Percentiles rank a stretch among this genome's conserved stretches.
Conservation (phyloP, 2,113 vertebrate genomes). For the Podiceps cristatus region DNA sequence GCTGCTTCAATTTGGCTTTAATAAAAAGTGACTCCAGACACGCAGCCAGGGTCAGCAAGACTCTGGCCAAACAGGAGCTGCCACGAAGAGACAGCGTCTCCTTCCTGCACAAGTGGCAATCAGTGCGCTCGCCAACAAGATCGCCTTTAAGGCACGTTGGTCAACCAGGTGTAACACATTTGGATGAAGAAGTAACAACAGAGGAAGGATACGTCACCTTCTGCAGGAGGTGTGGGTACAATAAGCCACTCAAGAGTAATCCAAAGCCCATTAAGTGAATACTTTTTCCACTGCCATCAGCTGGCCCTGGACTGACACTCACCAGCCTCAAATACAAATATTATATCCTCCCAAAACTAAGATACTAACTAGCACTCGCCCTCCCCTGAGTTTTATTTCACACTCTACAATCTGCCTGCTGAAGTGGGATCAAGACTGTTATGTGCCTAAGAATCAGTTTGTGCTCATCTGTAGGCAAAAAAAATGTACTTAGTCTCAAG, state of each 20-base stretch:
- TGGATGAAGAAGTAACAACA: background rate
- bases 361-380: background rate
- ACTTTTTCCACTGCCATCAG: slow-evolving; percentile 23
- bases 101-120: background rate
- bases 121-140: background rate
- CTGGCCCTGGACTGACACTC: background rate
- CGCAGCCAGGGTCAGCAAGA: background rate
- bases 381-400: background rate
- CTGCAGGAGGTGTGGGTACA: background rate
- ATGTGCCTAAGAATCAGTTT: background rate
- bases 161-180: background rate
- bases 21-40: background rate
- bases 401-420: background rate
- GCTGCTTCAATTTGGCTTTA: background rate
- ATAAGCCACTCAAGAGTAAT: slow-evolving; percentile 26
- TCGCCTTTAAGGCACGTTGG: background rate
- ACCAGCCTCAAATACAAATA: background rate
- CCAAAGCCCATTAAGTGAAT: background rate
- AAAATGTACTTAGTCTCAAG: background rate
- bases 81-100: background rate
- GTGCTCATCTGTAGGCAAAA: background rate
- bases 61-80: background rate
- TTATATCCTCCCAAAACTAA: background rate
- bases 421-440: background rate
- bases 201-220: background rate